These are phyloP conservation scores for Ladona fulva DNA, from an alignment of 1,140 invertebrate genomes.

Conservation along the genomic window DNA sequence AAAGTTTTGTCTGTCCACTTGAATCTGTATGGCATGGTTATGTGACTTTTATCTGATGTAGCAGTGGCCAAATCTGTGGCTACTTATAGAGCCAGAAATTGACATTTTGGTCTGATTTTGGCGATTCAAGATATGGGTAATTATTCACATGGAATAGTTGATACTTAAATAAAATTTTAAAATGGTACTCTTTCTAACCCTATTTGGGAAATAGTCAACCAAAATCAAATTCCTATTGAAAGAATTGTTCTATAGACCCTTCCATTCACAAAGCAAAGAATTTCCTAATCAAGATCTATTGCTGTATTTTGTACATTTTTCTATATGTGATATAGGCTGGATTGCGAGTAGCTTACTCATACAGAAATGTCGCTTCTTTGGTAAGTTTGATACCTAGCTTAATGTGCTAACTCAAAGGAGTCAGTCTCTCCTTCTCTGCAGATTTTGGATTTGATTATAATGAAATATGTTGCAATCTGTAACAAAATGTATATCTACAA, in stretches of 20 bases:
- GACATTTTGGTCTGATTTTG: neutral
- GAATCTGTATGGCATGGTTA: neutral
- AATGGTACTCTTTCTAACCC: neutral
- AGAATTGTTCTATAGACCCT: neutral
- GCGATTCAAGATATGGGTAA: neutral
- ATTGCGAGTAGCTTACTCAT: neutral
- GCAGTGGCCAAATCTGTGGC: neutral
- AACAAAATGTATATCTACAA: too few species aligned
- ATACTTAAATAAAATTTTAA: neutral
- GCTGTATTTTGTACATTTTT: slow-evolving; percentile 10
- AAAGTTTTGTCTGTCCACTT: neutral
- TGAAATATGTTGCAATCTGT: too few species aligned
- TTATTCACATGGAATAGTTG: neutral
- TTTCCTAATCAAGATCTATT: neutral
- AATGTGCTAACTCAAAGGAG: too few species aligned
- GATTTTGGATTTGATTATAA: too few species aligned
- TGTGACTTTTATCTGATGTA: neutral
- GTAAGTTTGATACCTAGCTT: neutral
- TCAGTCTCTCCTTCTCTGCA: too few species aligned
- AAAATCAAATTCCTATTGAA: neutral
- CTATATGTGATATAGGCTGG: slow-evolving; percentile 1
- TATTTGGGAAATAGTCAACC: too few species aligned
- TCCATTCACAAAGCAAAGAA: neutral
- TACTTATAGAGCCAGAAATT: neutral
- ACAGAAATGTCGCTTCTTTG: neutral